A percentile compares a stretch with the other conserved stretches of the same genome.
Evolutionary conservation across 64 coral and sea anemone genomes (phyloP).

Genomic region (Orbicella faveolata): DNA sequence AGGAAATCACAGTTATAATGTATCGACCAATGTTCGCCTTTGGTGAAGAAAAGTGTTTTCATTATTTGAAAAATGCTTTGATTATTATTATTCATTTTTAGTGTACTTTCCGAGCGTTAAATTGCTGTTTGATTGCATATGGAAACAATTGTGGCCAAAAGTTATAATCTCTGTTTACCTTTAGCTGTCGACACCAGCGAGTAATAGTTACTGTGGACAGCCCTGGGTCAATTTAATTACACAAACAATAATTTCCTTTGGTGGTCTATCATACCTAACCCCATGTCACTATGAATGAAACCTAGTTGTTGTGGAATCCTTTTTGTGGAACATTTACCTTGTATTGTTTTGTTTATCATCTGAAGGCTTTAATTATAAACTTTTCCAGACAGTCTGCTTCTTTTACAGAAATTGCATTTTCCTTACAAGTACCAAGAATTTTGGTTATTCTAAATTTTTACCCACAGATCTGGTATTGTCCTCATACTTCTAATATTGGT

Average conservation of each 20-base stretch:
- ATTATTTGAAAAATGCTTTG: background rate
- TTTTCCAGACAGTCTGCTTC: no score
- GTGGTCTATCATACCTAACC: no score
- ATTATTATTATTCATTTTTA: background rate
- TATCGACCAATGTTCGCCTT: background rate
- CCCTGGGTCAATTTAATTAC: background rate
- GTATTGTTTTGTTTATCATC: no score
- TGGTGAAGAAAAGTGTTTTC: background rate
- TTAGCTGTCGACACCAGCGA: background rate
- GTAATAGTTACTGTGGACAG: background rate
- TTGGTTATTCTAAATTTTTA: no score
- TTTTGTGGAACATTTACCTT: no score
- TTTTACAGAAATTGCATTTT: no score
- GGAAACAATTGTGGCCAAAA: background rate
- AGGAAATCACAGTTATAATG: constrained; percentile 20
- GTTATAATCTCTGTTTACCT: background rate
- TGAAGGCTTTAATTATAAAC: no score
- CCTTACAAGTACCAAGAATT: no score
- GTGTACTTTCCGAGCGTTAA: background rate
- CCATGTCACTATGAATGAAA: background rate
- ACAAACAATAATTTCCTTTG: background rate
- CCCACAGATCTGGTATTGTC: no score
- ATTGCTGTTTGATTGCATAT: background rate
- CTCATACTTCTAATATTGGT: no score
- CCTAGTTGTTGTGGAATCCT: no score